phyloP scores from a whole-genome alignment of 2,113 vertebrate species.

The Bolborhynchus lineola region DNA sequence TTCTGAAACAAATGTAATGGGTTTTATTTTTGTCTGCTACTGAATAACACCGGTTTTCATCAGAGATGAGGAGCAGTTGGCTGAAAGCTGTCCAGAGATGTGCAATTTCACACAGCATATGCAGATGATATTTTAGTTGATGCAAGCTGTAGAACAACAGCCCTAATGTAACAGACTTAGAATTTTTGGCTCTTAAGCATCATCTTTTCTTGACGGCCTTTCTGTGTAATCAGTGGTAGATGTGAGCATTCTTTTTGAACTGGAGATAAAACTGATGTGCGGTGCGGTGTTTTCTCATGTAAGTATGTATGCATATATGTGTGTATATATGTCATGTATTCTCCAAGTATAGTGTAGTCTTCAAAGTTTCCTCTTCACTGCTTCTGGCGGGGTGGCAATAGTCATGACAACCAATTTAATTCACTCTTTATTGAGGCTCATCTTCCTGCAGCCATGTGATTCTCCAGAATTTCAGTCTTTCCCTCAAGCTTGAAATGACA shows the following conservation, averaged over 20 bases:
- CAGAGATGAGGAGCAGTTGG: background rate
- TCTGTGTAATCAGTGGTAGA: background rate
- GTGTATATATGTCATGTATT: background rate
- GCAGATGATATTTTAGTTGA: background rate
- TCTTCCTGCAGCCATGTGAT: background rate
- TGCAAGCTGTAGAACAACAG: background rate
- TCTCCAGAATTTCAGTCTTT: background rate
- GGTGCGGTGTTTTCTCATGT: background rate
- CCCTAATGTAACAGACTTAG: background rate
- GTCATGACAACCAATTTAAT: background rate
- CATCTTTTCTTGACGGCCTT: background rate
- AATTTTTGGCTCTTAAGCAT: background rate
- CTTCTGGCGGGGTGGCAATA: background rate
- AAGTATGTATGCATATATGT: background rate
- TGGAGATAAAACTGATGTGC: background rate
- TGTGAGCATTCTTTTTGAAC: background rate
- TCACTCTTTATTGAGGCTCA: background rate
- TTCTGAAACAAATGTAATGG: background rate
- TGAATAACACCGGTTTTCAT: background rate
- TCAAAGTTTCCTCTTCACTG: background rate
- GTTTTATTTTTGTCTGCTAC: background rate
- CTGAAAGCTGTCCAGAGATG: background rate
- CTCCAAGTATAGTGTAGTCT: background rate
- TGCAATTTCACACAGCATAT: background rate
- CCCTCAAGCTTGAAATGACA: constrained; percentile 20